A percentile compares a stretch with the other conserved stretches of the same genome.
Evolutionary conservation across 2,888 invertebrate genomes (phyloP).

Genomic region (Alloplasta piceator): DNA sequence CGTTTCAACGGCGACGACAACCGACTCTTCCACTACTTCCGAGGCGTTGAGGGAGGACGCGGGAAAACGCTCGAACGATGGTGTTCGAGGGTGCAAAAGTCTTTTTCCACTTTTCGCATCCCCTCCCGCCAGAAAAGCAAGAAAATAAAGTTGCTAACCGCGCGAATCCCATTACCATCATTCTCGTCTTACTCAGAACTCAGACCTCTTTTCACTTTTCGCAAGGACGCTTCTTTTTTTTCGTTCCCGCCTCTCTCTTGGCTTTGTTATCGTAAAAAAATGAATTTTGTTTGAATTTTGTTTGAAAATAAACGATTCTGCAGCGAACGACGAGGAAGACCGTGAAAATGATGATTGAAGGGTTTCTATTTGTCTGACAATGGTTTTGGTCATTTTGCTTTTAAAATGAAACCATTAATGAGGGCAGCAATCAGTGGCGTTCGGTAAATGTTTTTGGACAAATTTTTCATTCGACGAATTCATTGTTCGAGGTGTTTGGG

Average conservation of each 20-base stretch:
- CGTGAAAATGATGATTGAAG: too few species aligned
- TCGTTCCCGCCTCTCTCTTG: neutral
- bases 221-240: neutral
- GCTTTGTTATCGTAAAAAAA: neutral
- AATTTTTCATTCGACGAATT: neutral
- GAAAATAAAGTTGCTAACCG: slow-evolving; percentile 65
- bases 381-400: too few species aligned
- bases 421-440: too few species aligned
- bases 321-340: too few species aligned
- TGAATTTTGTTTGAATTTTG: too few species aligned
- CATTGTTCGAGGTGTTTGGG: neutral
- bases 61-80: neutral
- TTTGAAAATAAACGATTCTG: too few species aligned
- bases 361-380: too few species aligned
- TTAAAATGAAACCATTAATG: too few species aligned
- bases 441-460: neutral
- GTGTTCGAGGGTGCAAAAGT: slow-evolving; percentile 41
- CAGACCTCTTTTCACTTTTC: slow-evolving; percentile 43
- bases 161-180: slow-evolving; percentile 64
- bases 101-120: slow-evolving; percentile 61
- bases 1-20: slow-evolving; percentile 59
- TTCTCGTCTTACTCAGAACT: slow-evolving; percentile 59
- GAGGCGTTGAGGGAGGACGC: slow-evolving; percentile 13
- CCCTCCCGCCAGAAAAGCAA: slow-evolving; percentile 49
- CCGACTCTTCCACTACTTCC: slow-evolving; percentile 18